phyloP scores from a whole-genome alignment of 30 jellyfish, hydroid and myxozoan species.

The Aurelia aurita region DNA sequence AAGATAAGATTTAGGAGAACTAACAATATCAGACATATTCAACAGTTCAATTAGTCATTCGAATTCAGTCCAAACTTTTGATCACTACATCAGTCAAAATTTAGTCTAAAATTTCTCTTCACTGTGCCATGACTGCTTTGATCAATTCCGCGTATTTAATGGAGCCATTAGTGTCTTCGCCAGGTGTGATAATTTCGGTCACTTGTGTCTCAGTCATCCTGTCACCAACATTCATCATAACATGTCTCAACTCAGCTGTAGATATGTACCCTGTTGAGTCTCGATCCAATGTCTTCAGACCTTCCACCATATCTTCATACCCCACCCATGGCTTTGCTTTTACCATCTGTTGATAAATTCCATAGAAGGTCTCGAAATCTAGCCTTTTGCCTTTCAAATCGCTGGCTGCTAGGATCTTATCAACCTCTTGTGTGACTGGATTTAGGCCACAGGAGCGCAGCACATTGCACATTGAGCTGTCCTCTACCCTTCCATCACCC shows the following conservation, averaged over 20 bases:
- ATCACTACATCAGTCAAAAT: too few species aligned
- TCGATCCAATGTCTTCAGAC: constrained; percentile 81
- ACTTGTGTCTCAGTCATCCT: constrained; percentile 91
- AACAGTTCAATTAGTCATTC: too few species aligned
- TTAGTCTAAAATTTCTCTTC: too few species aligned
- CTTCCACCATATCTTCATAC: constrained; percentile 92
- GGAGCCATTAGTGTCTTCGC: constrained; percentile 74
- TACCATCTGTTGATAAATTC: constrained; percentile 74
- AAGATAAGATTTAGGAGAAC: too few species aligned
- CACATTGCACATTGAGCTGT: constrained; percentile 62
- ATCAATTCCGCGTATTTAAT: constrained; percentile 80
- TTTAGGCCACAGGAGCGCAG: constrained; percentile 81
- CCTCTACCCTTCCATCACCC: constrained; percentile 83
- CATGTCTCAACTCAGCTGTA: constrained; percentile 86
- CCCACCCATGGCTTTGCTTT: constrained; percentile 72
- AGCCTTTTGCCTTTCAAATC: constrained; percentile 69
- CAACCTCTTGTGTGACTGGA: constrained; percentile 69
- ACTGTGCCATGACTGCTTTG: constrained; percentile 58
- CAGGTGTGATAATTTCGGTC: constrained; percentile 65
- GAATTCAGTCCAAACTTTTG: too few species aligned
- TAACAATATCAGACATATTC: too few species aligned
- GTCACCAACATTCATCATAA: constrained; percentile 86
- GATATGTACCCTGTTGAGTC: constrained; percentile 82
- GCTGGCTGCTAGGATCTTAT: constrained; percentile 66
- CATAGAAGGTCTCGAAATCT: constrained; percentile 79